phyloP scores from a whole-genome alignment of 2,113 vertebrate species.

The Haemorhous mexicanus region DNA sequence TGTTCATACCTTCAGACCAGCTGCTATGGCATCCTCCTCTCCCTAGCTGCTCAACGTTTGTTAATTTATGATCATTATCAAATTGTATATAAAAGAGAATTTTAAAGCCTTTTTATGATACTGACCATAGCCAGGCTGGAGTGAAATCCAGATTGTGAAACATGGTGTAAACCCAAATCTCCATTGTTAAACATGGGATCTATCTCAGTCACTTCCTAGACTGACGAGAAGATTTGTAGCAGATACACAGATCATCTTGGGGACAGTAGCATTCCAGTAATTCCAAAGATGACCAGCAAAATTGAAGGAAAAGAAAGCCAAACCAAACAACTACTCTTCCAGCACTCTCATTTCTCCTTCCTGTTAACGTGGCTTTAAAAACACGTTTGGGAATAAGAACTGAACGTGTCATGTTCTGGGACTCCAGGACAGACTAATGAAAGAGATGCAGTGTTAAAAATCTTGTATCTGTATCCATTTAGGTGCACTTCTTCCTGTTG shows the following conservation, averaged over 20 bases:
- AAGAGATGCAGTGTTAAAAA: background rate
- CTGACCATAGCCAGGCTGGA: background rate
- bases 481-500: background rate
- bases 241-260: background rate
- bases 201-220: background rate
- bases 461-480: background rate
- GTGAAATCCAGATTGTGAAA: background rate
- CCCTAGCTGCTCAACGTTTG: background rate
- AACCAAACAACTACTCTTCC: background rate
- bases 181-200: background rate
- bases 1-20: background rate
- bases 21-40: background rate
- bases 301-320: background rate
- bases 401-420: background rate
- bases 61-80: background rate
- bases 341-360: background rate
- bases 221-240: background rate
- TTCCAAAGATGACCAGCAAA: background rate
- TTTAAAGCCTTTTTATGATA: background rate
- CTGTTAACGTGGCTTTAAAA: background rate
- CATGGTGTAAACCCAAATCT: background rate
- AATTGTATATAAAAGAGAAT: background rate
- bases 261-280: background rate
- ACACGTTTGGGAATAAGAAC: background rate
- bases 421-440: background rate